A percentile compares a stretch with the other conserved stretches of the same genome.
phyloP scores from a whole-genome alignment of 1,140 invertebrate species.

The Drosophila nikananu region DNA sequence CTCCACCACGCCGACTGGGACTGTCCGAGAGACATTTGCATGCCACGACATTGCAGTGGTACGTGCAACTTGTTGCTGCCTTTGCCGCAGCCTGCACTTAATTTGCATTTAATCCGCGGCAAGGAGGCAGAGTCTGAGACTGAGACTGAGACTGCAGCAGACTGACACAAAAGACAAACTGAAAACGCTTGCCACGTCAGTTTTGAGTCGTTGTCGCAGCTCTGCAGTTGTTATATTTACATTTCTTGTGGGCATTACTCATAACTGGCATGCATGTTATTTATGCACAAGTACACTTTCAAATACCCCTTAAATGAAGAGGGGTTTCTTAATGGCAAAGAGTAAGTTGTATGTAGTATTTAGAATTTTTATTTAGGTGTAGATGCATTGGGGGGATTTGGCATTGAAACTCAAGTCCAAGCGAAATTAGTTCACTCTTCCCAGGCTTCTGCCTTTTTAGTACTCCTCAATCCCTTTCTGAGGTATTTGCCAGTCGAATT shows the following conservation, averaged over 20 bases:
- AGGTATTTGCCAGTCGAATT: conserved; percentile 22
- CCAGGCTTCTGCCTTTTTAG: neutral
- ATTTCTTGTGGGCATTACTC: conserved; percentile 42
- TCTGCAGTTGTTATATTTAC: conserved; percentile 48
- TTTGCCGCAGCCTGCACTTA: conserved; percentile 67
- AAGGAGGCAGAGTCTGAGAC: conserved; percentile 19
- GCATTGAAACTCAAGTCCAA: neutral
- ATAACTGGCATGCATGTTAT: conserved; percentile 54
- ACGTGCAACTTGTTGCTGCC: conserved; percentile 79
- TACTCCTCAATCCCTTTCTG: neutral
- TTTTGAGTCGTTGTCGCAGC: conserved; percentile 57
- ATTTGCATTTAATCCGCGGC: conserved; percentile 79
- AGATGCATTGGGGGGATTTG: neutral
- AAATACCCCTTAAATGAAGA: conserved; percentile 11
- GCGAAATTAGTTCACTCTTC: neutral
- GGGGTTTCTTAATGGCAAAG: neutral
- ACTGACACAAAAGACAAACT: conserved; percentile 42
- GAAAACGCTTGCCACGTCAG: conserved; percentile 56
- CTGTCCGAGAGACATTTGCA: conserved; percentile 57
- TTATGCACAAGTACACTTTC: conserved; percentile 42
- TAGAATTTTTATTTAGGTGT: neutral
- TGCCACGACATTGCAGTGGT: conserved; percentile 57
- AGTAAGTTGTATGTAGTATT: no score
- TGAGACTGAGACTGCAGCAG: conserved; percentile 4
- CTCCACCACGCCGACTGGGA: conserved; percentile 21